phyloP scores from a whole-genome alignment of 2,113 vertebrate genomes.

The Callipepla californica region DNA sequence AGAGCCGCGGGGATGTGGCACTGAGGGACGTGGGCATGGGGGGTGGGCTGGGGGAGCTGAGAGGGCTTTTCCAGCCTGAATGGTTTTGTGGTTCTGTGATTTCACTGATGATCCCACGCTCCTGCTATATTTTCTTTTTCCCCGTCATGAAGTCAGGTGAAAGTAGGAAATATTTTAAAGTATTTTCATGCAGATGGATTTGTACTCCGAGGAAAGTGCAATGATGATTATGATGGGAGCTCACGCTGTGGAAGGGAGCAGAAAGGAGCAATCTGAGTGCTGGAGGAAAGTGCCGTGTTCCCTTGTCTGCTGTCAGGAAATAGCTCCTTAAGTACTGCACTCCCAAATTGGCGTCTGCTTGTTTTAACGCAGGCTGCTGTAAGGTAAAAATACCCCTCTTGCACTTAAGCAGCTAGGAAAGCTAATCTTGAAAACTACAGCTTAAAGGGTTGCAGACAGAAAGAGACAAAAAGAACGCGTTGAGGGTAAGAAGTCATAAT shows the following conservation, averaged over 20 bases:
- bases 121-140: not conserved
- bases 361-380: constrained; percentile 31
- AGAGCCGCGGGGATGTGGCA: too few relatives aligned
- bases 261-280: constrained; percentile 23
- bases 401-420: not conserved
- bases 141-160: not conserved
- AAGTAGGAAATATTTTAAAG: not conserved
- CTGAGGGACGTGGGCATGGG: too few relatives aligned
- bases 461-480: not conserved
- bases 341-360: constrained; percentile 40
- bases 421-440: not conserved
- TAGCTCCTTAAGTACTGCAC: constrained; percentile 28
- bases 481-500: constrained; percentile 23
- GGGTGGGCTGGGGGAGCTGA: too few relatives aligned
- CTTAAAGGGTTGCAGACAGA: not conserved
- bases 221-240: not conserved
- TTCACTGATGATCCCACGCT: too few relatives aligned
- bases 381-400: constrained; percentile 28
- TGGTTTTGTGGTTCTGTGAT: too few relatives aligned
- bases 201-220: not conserved
- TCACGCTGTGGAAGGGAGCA: not conserved
- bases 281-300: not conserved
- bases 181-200: not conserved
- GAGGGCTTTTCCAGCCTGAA: too few relatives aligned
- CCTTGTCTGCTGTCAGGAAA: constrained; percentile 35